Evolutionary conservation across 2,888 invertebrate species (phyloP).

Genomic region (Aspidiotus rigidus): DNA sequence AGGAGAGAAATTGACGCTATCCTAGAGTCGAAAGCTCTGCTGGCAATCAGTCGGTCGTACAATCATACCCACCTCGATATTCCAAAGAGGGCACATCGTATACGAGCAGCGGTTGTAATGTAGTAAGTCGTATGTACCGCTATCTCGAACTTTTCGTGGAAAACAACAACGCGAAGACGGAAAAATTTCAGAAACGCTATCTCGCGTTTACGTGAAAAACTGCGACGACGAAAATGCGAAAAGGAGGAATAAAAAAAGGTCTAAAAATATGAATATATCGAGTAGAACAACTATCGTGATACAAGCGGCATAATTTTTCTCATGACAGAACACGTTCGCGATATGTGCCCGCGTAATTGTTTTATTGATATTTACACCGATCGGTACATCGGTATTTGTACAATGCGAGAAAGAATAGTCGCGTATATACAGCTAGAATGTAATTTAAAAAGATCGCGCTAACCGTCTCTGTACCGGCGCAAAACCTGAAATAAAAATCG

Average conservation of each 20-base stretch:
- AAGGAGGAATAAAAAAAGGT: no score
- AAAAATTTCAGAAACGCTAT: background rate
- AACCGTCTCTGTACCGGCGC: background rate
- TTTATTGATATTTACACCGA: conserved; percentile 4
- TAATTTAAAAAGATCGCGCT: background rate
- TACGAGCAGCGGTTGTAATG: no score
- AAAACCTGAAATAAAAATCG: background rate
- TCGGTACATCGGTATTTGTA: conserved; percentile 4
- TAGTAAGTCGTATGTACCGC: no score
- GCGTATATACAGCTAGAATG: background rate
- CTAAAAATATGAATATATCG: no score
- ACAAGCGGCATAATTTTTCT: background rate
- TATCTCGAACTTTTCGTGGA: background rate
- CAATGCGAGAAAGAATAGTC: background rate
- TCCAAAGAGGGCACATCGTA: no score
- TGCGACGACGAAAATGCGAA: background rate
- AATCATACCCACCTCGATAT: no score
- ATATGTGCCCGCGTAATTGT: background rate
- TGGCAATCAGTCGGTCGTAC: no score
- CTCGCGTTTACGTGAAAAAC: background rate
- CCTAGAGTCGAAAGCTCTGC: no score
- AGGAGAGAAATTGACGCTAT: no score
- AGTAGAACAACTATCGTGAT: no score
- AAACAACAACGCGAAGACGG: background rate
- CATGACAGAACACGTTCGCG: background rate